These are phyloP conservation scores for Elymnias hypermnestra DNA, from an alignment of 1,140 invertebrate genomes.

Conservation along the genomic window DNA sequence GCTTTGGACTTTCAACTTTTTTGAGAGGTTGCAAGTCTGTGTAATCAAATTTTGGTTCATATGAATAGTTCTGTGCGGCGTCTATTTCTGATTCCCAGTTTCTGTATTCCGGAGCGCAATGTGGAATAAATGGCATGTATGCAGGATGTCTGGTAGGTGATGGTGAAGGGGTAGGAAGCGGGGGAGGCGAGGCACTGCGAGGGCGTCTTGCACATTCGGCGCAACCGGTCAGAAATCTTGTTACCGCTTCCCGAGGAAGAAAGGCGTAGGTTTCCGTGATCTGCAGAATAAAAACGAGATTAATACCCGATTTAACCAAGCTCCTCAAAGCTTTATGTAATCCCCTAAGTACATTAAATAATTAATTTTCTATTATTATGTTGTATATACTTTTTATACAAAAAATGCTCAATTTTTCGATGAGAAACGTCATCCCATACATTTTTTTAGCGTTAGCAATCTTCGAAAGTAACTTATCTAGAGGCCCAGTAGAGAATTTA, in stretches of 20 bases:
- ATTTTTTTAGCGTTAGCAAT: no score
- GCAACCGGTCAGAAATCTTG: slow-evolving; percentile 94
- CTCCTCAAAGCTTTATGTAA: no score
- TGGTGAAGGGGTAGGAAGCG: slow-evolving; percentile 75
- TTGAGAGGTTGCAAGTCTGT: slow-evolving; percentile 60
- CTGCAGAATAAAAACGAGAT: slow-evolving; percentile 76
- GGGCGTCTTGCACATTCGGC: slow-evolving; percentile 94
- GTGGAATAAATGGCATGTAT: slow-evolving; percentile 61
- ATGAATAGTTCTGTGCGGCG: slow-evolving; percentile 61
- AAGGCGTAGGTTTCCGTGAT: slow-evolving; percentile 97
- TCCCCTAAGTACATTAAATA: no score
- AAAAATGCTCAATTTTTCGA: no score
- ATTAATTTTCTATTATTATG: no score
- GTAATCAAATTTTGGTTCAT: slow-evolving; percentile 62
- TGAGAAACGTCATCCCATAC: no score
- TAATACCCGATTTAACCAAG: no score
- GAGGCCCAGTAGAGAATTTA: no score
- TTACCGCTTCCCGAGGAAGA: slow-evolving; percentile 95
- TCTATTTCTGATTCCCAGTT: slow-evolving; percentile 76
- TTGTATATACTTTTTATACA: no score
- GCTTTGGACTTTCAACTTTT: slow-evolving; percentile 61
- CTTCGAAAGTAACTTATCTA: no score
- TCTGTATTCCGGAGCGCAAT: slow-evolving; percentile 62
- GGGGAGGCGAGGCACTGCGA: slow-evolving; percentile 82
- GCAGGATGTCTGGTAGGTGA: slow-evolving; percentile 74